Evolutionary conservation across 2,797 vertebrate species (phyloP), one percentile per base, ranked within the genome.

Genomic region (Clarias fuscus): DNA sequence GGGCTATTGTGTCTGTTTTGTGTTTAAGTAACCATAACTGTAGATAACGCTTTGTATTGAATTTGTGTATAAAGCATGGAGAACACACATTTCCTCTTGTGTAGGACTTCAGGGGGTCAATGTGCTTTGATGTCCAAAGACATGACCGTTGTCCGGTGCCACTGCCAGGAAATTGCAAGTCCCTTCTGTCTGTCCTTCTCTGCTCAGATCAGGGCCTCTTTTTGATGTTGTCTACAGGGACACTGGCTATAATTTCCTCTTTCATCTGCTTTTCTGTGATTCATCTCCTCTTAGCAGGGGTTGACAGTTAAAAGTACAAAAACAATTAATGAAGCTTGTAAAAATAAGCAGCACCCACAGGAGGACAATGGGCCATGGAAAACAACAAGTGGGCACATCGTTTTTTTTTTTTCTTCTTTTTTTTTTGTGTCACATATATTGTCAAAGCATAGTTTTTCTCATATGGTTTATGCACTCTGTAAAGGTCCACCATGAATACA

Each of bases 161-260:
- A 91, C 91, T 95, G 93, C 93, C 95, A 95, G 95, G 94, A 95
- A 95, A 95, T 93, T 93, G 92, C 92, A 88, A 91, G 92, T 56
- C 82, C 59, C n/a, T 18, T 91, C 86, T 84, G 90, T 94, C 94
- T 93, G 93, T 93, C 88, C 77, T 91, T 93, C 94, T 91, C 93
- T 94, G 93, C 92, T 90, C 91, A 90, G 93, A 92, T 91, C 92
- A 93, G 91, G 20, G 85, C 89, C 64, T 84, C 85, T 89, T 93
- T 96, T 95, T 96, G 94, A 95, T 95, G 93, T 95, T 93, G 91
- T 93, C 93, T 94, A 95, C 92, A 93, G 90, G 91, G 93, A 94
- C 93, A 92, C 92, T 93, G 93, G 91, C 93, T 92, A 91, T 92
- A 93, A 93, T 94, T 95, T 94, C 90, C 92, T 90, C 94, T 94